Evolutionary conservation across 1,140 invertebrate genomes (phyloP).

Genomic region (Aphelenchoides besseyi): DNA sequence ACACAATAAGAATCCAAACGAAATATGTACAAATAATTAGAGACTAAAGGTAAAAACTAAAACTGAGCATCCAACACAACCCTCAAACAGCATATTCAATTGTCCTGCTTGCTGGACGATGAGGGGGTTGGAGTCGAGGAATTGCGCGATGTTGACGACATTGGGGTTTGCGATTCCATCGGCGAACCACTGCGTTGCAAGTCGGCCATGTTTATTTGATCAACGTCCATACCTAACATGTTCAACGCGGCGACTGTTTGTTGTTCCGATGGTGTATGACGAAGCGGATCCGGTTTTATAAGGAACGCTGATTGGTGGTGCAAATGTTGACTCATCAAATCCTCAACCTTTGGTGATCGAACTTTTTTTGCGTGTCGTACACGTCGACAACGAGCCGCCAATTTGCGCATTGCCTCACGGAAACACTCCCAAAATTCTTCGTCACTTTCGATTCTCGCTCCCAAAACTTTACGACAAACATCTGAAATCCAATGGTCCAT

Average conservation of each 20-base stretch:
- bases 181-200: constrained; percentile 5
- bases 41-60: not conserved
- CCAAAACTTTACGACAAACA: constrained; percentile 51
- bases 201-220: not conserved
- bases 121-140: constrained; percentile 23
- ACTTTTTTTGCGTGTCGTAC: constrained; percentile 21
- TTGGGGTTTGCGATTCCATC: constrained; percentile 12
- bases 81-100: not conserved
- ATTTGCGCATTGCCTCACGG: constrained; percentile 51
- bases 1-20: not conserved
- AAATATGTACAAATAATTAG: constrained; percentile 7
- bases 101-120: constrained; percentile 16
- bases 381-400: constrained; percentile 35
- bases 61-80: not conserved
- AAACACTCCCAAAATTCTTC: constrained; percentile 52
- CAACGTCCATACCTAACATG: constrained; percentile 4
- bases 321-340: not conserved
- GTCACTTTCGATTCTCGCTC: constrained; percentile 33
- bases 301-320: not conserved
- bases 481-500: constrained; percentile 35
- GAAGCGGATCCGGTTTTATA: constrained; percentile 3
- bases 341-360: constrained; percentile 16
- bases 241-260: not conserved
- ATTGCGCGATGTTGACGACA: constrained; percentile 14
- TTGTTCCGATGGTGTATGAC: not conserved